These are phyloP conservation scores for Phylloscopus collybita DNA, from an alignment of 2,797 vertebrate genomes.

Conservation along the genomic window DNA sequence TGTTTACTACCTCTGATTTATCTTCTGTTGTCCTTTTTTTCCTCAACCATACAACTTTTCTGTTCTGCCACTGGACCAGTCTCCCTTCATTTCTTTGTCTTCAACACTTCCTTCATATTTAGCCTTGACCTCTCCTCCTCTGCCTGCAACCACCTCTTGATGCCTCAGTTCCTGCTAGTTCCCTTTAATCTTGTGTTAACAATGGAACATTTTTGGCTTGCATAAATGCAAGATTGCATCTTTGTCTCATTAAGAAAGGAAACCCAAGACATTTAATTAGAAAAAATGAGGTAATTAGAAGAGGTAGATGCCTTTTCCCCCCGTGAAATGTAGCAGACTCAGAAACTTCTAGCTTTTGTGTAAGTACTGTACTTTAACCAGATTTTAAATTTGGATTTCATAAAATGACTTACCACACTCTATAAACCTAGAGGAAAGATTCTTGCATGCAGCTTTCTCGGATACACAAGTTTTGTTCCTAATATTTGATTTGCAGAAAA, in stretches of 20 bases:
- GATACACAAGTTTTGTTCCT: not conserved
- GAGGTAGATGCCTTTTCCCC: not conserved
- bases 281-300: not conserved
- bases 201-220: slow-evolving; percentile 1
- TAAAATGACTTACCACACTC: not conserved
- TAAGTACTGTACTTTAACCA: not conserved
- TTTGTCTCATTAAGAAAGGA: slow-evolving; percentile 16
- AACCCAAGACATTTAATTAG: not conserved
- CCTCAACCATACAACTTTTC: not conserved
- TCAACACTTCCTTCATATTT: not conserved
- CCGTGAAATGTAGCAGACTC: not conserved
- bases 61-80: not conserved
- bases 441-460: not conserved
- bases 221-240: slow-evolving; percentile 2
- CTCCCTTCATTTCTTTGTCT: not conserved
- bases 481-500: not conserved
- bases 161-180: not conserved
- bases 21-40: not conserved
- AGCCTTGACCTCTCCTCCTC: not conserved
- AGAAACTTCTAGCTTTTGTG: not conserved
- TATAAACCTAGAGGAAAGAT: not conserved
- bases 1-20: not conserved
- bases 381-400: not conserved
- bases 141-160: not conserved
- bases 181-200: not conserved